Base-by-base conservation (phyloP, 1,140 invertebrate genomes). In the Meloidogyne exigua region DNA sequence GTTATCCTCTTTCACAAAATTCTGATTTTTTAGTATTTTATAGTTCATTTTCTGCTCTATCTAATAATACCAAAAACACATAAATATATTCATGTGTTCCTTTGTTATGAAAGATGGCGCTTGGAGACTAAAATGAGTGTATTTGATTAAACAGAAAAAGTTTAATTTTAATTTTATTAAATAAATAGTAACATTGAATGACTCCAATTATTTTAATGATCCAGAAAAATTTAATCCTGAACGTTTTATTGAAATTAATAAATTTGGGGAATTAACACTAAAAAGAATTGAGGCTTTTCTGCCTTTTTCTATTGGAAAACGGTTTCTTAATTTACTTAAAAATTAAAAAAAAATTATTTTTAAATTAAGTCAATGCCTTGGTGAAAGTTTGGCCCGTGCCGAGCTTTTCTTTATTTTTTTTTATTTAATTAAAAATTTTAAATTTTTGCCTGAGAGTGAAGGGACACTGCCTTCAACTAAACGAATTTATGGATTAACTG, bases 361-460 rank as follows among this genome's bases (percentile, higher is more conserved):
- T 26, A 21, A 12, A 13, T 49, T 89, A 87, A 63, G 95, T n/a
- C 94, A 94, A 92, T 96, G 95, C 85, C 89, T 96, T 10, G 95
- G 95, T 5, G 93, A 96, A 82, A 91, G 92, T 0, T 88, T 96
- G 69, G 94, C 94, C 0, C 89, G 92, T 21, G 94, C 94, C 91
- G 94, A 96, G 87, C 89, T 96, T 62, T 96, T 95, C 88, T 90
- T 95, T 49, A 95, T 96, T 89, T 93, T 96, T 85, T 90, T 93
- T 2, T 92, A 91, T 67, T 89, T 96, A 75, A 90, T 96, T 83
- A 93, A 95, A 86, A 91, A 91, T 28, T 96, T 94, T 85, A 90
- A 94, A 21, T 84, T 85, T 64, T 32, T 57, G 13, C 23, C 68
- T 36, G 70, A 75, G 4, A 49, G 66, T 67, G 76, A 57, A 0